Conservation (phyloP, 1,140 invertebrate species). For the Drosophila oshimai region DNA sequence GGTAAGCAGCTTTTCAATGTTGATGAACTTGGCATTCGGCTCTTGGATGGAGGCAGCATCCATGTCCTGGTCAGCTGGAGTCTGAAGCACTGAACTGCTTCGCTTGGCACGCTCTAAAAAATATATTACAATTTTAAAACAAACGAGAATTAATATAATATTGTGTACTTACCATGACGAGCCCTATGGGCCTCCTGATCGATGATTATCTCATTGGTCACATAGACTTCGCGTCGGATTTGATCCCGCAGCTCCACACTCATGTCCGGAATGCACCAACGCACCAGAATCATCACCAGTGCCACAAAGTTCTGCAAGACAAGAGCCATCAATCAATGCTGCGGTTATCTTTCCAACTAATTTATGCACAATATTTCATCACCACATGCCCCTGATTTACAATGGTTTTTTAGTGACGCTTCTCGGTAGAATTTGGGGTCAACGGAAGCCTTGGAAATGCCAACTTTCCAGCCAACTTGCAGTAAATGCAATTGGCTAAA, state of each 20-base stretch:
- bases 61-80: slow-evolving; percentile 37
- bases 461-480: slow-evolving; percentile 13
- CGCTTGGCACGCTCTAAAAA: slow-evolving; percentile 62
- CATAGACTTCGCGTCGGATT: slow-evolving; percentile 92
- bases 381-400: slow-evolving; percentile 3
- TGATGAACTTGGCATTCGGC: slow-evolving; percentile 67
- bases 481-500: slow-evolving; percentile 35
- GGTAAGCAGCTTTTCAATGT: slow-evolving; percentile 67
- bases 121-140: neutral
- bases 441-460: slow-evolving; percentile 54
- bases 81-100: slow-evolving; percentile 35
- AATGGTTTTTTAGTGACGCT: neutral
- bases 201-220: slow-evolving; percentile 95
- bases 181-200: slow-evolving; percentile 88
- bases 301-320: slow-evolving; percentile 91
- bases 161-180: slow-evolving; percentile 62
- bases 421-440: slow-evolving; percentile 24
- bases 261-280: slow-evolving; percentile 94
- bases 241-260: slow-evolving; percentile 89
- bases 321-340: slow-evolving; percentile 2
- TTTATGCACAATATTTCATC: slow-evolving; percentile 38
- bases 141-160: neutral
- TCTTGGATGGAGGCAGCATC: slow-evolving; percentile 64
- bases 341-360: neutral
- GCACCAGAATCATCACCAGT: slow-evolving; percentile 91